phyloP scores from a whole-genome alignment of 2,888 invertebrate genomes.

The Scaptomyza polygonia region DNA sequence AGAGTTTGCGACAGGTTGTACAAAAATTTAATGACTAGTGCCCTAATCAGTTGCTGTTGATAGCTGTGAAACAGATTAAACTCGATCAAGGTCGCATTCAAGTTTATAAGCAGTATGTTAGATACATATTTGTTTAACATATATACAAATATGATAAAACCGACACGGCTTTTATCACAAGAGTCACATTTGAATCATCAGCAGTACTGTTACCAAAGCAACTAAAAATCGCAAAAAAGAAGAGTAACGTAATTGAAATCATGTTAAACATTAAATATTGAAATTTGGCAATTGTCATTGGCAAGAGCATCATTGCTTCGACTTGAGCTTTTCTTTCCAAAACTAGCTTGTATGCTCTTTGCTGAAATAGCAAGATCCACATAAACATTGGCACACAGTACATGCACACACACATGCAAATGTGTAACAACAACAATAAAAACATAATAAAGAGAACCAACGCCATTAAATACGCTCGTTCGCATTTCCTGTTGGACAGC shows the following conservation, averaged over 20 bases:
- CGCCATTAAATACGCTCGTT: constrained; percentile 73
- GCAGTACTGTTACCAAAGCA: background rate
- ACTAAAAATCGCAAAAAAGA: background rate
- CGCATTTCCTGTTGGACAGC: constrained; percentile 73
- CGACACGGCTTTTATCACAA: constrained; percentile 7
- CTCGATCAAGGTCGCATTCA: constrained; percentile 60
- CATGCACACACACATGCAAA: constrained; percentile 11
- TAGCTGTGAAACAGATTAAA: constrained; percentile 46
- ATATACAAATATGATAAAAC: constrained; percentile 11
- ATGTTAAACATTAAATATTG: background rate
- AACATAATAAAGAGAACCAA: constrained; percentile 45
- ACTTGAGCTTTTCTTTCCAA: background rate
- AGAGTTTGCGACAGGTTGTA: constrained; percentile 26
- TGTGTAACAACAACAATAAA: constrained; percentile 38
- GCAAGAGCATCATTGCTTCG: constrained; percentile 26
- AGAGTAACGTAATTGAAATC: background rate
- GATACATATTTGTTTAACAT: background rate
- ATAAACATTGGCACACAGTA: constrained; percentile 20
- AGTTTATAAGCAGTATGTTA: constrained; percentile 11
- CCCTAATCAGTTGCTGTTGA: constrained; percentile 56
- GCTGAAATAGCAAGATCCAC: constrained; percentile 45
- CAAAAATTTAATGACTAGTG: constrained; percentile 39
- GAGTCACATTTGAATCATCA: constrained; percentile 36
- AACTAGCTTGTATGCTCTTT: constrained; percentile 12
- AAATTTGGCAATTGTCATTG: background rate